Evolutionary conservation across 1,140 invertebrate species (phyloP).

Genomic region (Heliconius hermathena): DNA sequence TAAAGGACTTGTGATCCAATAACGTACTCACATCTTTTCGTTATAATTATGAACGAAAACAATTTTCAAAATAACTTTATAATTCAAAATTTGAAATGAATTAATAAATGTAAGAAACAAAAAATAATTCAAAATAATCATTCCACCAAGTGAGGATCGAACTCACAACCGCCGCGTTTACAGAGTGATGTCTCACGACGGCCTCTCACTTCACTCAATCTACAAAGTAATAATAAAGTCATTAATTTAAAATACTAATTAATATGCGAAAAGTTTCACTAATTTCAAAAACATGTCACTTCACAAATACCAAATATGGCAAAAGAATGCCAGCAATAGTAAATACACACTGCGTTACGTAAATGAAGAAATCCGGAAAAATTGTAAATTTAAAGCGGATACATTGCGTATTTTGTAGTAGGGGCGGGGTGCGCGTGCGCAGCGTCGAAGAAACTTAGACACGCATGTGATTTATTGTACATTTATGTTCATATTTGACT

Average conservation of each 20-base stretch:
- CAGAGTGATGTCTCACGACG: no score
- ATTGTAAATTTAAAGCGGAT: slow-evolving; percentile 34
- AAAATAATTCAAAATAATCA: no score
- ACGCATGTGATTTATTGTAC: not conserved
- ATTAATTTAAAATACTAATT: not conserved
- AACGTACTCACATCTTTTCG: no score
- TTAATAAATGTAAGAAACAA: no score
- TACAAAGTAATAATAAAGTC: no score
- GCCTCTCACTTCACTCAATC: no score
- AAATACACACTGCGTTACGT: slow-evolving; percentile 20
- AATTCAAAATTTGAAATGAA: no score
- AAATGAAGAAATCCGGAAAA: slow-evolving; percentile 40
- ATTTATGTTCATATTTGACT: not conserved
- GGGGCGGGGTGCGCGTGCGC: not conserved
- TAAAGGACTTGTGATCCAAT: no score
- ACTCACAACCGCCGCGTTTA: no score
- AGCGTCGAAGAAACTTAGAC: slow-evolving; percentile 1
- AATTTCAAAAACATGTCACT: slow-evolving; percentile 12
- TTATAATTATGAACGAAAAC: no score
- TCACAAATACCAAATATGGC: not conserved
- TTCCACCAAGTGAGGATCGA: no score
- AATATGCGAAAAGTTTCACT: slow-evolving; percentile 7
- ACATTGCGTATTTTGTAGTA: slow-evolving; percentile 31
- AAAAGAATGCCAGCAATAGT: not conserved
- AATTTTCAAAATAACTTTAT: no score